Percentiles rank a stretch among this genome's conserved stretches.
phyloP scores from a whole-genome alignment of 2,113 vertebrate species.

The Protobothrops mucrosquamatus region DNA sequence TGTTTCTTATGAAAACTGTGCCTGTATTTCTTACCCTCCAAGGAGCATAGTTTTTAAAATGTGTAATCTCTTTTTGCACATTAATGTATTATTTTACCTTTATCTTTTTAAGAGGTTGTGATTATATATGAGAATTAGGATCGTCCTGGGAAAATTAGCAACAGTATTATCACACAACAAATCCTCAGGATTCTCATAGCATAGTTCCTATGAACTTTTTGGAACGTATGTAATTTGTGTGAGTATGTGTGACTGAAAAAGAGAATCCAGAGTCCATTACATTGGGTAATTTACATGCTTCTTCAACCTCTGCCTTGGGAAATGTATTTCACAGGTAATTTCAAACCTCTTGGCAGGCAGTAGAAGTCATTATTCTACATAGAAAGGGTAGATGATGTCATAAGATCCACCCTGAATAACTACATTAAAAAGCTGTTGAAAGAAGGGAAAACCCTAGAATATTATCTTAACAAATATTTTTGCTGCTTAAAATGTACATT shows the following conservation, averaged over 20 bases:
- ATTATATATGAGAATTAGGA: neutral
- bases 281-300: constrained; percentile 71
- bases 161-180: neutral
- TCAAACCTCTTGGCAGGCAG: constrained; percentile 70
- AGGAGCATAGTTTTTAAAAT: constrained; percentile 31
- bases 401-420: constrained; percentile 21
- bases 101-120: neutral
- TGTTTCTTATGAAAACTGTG: neutral
- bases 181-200: neutral
- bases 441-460: neutral
- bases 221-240: constrained; percentile 45
- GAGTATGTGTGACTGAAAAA: constrained; percentile 34
- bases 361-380: constrained; percentile 72
- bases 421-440: constrained; percentile 39
- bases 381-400: constrained; percentile 62
- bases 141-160: neutral
- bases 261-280: constrained; percentile 69
- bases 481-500: constrained; percentile 9
- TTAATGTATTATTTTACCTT: neutral
- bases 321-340: constrained; percentile 80
- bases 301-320: constrained; percentile 66
- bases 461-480: neutral
- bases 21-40: constrained; percentile 41
- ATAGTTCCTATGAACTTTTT: constrained; percentile 21
- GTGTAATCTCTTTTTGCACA: constrained; percentile 12